Evolutionary conservation across 2,888 invertebrate genomes (phyloP), one percentile per base, ranked within the genome.

Genomic region (Incurvaria masculella): DNA sequence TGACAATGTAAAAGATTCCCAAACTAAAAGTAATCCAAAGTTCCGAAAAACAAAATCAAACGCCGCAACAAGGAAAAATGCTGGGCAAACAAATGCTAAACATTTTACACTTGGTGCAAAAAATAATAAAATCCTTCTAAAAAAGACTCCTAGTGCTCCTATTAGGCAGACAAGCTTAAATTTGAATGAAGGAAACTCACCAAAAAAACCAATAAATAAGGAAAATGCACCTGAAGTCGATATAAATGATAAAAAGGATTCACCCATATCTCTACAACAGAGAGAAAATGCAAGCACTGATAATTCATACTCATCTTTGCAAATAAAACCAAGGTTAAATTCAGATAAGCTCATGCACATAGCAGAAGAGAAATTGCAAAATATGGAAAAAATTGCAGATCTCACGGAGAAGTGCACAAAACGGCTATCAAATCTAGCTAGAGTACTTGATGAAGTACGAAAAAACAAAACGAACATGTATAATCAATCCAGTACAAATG

Each of bases 311-410:
- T 23, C 23, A 10, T 10, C 23, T 23, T 10, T 10, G 23, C 23
- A 6, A 33, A 33, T n/a, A 33, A 11, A 33, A 33, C 33, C 4
- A 23, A 23, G 6, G 11, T 14, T 6, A 14, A 33, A 33, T 33
- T 33, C 33, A 8, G 33, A 33, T 11, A 67, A 72, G 54, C 67
- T 66, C 46, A 66, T 73, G 57, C 69, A 67, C 59, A 47, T 72
- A 49, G 76, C 70, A 21, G 73, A 75, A 61, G 64, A 68, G 44
- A 75, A 76, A 62, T 61, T 75, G 44, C 69, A 75, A 53, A 76
- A 76, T 53, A 78, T 76, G 69, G 76, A 76, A 56, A 76, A 75
- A 63, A 75, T 78, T 45, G 76, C 78, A 16, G 69, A 73, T 53
- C 61, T 76, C 20, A 78, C 78, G 5, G 75, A 78, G 57, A 73